These are phyloP conservation scores for Scotopteryx bipunctaria DNA, from an alignment of 2,888 invertebrate genomes.

Conservation along the genomic window DNA sequence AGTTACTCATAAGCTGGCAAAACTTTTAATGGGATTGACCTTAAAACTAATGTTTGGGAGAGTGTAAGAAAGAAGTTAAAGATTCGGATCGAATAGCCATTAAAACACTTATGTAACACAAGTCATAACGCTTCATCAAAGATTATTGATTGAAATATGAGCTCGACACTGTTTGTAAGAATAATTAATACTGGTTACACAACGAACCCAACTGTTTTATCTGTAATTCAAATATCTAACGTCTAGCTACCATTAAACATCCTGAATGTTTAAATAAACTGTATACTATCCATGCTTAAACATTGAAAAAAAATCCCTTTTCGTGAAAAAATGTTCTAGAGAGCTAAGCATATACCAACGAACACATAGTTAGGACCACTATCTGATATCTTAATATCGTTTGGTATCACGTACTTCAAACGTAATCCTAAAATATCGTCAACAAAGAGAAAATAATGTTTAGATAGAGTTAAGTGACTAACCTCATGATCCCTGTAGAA, in stretches of 20 bases:
- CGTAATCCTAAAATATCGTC: too few species aligned
- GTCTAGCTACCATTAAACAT: too few species aligned
- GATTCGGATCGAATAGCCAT: constrained; percentile 12
- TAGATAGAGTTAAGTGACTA: constrained; percentile 42
- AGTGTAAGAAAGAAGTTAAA: constrained; percentile 3
- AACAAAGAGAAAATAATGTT: not conserved
- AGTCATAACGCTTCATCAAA: constrained; percentile 29
- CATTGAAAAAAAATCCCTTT: too few species aligned
- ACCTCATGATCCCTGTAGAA: constrained; percentile 98
- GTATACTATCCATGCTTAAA: too few species aligned
- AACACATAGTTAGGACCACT: constrained; percentile 42
- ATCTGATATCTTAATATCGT: constrained; percentile 47
- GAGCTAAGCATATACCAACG: constrained; percentile 46
- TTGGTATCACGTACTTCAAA: not conserved
- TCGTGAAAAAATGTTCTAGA: too few species aligned
- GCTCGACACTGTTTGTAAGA: constrained; percentile 18
- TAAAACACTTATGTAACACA: constrained; percentile 36
- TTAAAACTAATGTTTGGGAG: not conserved
- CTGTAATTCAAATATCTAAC: too few species aligned
- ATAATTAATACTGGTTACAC: constrained; percentile 28
- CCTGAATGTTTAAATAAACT: too few species aligned
- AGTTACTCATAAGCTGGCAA: not conserved
- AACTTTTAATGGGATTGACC: constrained; percentile 16
- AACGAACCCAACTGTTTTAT: too few species aligned
- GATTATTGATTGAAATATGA: constrained; percentile 38